Evolutionary conservation across 2,888 invertebrate genomes (phyloP), one percentile per base, ranked within the genome.

Genomic region (Synanthedon vespiformis): DNA sequence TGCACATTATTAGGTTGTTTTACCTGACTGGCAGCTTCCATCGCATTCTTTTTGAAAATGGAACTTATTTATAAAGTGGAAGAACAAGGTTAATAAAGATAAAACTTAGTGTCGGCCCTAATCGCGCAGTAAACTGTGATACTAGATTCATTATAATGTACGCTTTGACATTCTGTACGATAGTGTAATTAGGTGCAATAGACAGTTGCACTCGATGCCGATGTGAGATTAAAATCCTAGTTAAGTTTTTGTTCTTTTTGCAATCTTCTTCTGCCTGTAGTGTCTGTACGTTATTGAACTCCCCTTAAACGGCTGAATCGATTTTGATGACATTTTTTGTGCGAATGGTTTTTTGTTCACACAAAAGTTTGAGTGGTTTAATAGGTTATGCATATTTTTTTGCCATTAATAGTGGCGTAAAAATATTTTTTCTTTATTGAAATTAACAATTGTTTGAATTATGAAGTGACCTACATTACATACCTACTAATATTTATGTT

Each of bases 11-110:
- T 34, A 34, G 34, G 34, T 34, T 34, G 34, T 44, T 2, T 44
- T 44, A 44, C 14, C 44, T 44, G 44, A 44, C 44, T 13, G 12
- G n/a, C n/a, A 44, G 44, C n/a, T 44, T 34, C 44, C 13, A 11
- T 14, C 18, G 18, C 3, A 48, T 48, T 16, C 16, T 12, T 48
- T 48, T 13, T 16, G 1, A 48, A 41, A 44, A 44, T 5, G 14
- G 14, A 44, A 44, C 13, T 44, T 44, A 13, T 44, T 44, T 44
- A 44, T n/a, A 48, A 48, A 6, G 22, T 18, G 16, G 48, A 48
- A 22, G 40, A 22, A 40, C 41, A 40, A 51, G 51, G 49, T 54
- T 54, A 54, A 53, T 53, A 53, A 53, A 53, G 55, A 55, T 55
- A 55, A 53, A 52, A 14, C 53, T 16, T 22, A 18, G 44, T 48